A percentile compares a stretch with the other conserved stretches of the same genome.
phyloP scores from a whole-genome alignment of 1,140 invertebrate species.

The Bombus polaris region DNA sequence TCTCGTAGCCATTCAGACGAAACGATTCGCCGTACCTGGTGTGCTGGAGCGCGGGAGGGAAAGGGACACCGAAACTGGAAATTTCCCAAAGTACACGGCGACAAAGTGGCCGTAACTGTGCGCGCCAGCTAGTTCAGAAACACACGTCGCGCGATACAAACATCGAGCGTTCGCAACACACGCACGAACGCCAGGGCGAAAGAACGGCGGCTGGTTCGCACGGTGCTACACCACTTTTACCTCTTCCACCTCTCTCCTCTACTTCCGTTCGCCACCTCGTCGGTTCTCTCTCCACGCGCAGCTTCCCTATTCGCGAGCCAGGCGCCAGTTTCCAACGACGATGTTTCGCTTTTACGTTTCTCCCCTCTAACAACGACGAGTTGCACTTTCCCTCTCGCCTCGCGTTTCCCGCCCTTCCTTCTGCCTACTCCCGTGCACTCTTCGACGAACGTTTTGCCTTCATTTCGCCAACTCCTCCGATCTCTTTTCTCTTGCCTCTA shows the following conservation, averaged over 20 bases:
- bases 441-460: neutral
- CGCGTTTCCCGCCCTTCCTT: neutral
- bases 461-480: neutral
- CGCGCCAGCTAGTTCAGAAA: constrained; percentile 7
- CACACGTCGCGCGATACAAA: constrained; percentile 23
- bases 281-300: neutral
- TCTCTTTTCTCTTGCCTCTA: too few relatives aligned
- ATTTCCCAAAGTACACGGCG: constrained; percentile 36
- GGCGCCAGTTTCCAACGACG: constrained; percentile 12
- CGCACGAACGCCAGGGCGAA: neutral
- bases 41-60: neutral
- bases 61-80: neutral
- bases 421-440: neutral
- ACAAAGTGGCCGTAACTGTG: constrained; percentile 41
- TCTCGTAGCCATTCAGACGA: neutral
- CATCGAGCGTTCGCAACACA: constrained; percentile 2
- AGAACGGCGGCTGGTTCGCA: constrained; percentile 22
- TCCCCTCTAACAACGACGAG: constrained; percentile 26
- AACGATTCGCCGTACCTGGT: neutral
- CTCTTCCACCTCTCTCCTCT: neutral
- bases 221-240: neutral
- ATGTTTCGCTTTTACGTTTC: constrained; percentile 50
- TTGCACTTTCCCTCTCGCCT: constrained; percentile 12
- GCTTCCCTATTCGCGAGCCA: neutral
- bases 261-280: neutral